Percentiles rank a stretch among this genome's conserved stretches.
These are phyloP conservation scores for Cydia amplana DNA, from an alignment of 1,140 invertebrate genomes.

Conservation along the genomic window DNA sequence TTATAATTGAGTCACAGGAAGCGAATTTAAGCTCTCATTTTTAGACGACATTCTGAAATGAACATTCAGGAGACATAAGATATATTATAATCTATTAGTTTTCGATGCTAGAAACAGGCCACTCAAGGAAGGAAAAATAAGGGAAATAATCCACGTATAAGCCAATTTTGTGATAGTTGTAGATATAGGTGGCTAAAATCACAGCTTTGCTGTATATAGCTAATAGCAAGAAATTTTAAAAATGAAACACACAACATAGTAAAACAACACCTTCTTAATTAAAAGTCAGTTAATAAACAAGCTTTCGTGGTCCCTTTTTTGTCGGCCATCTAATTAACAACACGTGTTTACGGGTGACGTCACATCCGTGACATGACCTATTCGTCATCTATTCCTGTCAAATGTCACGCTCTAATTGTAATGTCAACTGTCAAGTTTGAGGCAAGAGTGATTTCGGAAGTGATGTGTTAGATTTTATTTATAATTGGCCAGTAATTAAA, in stretches of 20 bases:
- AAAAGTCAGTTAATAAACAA: neutral
- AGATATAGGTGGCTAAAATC: no score
- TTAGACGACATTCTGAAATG: no score
- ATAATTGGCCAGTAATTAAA: neutral
- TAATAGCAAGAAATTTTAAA: no score
- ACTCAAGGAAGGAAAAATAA: no score
- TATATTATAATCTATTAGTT: no score
- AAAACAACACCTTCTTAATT: neutral
- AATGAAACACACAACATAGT: neutral
- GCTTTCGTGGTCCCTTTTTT: neutral
- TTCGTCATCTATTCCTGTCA: constrained; percentile 7
- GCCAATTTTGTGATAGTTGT: no score
- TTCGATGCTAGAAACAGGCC: no score
- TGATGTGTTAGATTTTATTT: neutral
- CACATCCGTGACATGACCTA: neutral
- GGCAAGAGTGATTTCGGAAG: neutral
- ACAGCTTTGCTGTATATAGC: no score
- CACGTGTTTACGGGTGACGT: constrained; percentile 5
- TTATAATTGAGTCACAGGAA: no score
- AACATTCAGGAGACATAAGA: no score
- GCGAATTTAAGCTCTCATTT: no score
- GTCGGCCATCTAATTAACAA: neutral
- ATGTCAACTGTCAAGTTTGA: neutral
- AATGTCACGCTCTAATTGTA: constrained; percentile 11
- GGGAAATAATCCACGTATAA: no score